phyloP scores from a whole-genome alignment of 2,113 vertebrate genomes.

The Eupsittula cactorum region DNA sequence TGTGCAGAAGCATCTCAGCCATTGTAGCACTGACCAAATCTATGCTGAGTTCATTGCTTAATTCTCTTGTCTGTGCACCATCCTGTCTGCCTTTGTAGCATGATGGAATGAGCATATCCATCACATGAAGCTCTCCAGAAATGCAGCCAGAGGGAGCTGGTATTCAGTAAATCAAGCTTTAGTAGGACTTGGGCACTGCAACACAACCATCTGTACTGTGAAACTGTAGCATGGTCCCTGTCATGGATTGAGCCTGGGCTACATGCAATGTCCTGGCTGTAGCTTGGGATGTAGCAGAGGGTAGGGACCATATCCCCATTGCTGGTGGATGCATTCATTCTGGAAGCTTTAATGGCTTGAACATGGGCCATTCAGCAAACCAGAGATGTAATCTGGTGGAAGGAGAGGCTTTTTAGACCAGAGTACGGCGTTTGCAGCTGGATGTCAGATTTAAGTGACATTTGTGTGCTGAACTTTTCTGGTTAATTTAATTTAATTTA shows the following conservation, averaged over 20 bases:
- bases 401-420: background rate
- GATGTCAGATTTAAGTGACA: background rate
- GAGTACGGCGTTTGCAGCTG: rapidly evolving
- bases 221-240: background rate
- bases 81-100: background rate
- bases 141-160: conserved; percentile 53
- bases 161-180: background rate
- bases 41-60: rapidly evolving
- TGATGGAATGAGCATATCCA: background rate
- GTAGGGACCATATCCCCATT: background rate
- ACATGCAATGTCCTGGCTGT: background rate
- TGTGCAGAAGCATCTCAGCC: background rate
- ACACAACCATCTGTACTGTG: background rate
- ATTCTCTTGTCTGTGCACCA: background rate
- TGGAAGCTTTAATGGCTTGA: background rate
- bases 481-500: background rate
- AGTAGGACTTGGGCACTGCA: background rate
- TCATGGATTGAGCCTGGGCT: background rate
- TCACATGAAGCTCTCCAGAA: background rate
- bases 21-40: background rate
- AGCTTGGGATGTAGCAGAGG: background rate
- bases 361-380: background rate
- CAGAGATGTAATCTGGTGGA: background rate
- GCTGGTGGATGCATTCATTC: background rate
- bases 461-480: background rate